Evolutionary conservation across 2,113 vertebrate genomes (phyloP).

Genomic region (Gobius niger): DNA sequence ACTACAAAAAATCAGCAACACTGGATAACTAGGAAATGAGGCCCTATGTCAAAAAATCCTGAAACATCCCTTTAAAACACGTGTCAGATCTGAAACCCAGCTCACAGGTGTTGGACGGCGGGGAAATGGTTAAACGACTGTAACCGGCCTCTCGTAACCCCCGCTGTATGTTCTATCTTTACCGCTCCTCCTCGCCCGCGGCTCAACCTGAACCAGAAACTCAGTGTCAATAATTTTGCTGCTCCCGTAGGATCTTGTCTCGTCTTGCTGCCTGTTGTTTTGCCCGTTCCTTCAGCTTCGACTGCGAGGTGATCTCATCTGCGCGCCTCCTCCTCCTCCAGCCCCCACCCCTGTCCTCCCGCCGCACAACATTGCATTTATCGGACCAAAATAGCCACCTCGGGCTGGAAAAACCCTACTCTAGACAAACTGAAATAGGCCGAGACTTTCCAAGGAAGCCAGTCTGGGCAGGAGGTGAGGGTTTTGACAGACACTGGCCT

Average conservation of each 20-base stretch:
- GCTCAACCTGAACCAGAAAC: constrained; percentile 30
- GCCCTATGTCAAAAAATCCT: too few species aligned
- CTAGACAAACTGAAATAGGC: constrained; percentile 69
- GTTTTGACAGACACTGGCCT: constrained; percentile 56
- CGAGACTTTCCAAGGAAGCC: constrained; percentile 68
- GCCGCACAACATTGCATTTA: constrained; percentile 76
- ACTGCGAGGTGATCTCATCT: constrained; percentile 73
- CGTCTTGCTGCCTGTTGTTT: constrained; percentile 74
- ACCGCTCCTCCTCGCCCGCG: constrained; percentile 48
- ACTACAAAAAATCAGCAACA: too few species aligned
- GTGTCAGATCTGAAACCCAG: too few species aligned
- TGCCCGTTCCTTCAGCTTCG: constrained; percentile 55
- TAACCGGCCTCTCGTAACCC: not conserved
- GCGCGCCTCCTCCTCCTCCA: constrained; percentile 55
- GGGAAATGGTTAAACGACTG: too few species aligned
- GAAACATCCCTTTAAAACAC: too few species aligned
- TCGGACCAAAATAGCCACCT: constrained; percentile 78
- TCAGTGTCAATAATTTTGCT: constrained; percentile 61
- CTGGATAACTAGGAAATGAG: too few species aligned
- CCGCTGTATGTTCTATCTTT: constrained; percentile 12
- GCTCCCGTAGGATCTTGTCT: constrained; percentile 62
- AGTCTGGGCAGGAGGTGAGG: constrained; percentile 58
- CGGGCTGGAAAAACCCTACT: constrained; percentile 75
- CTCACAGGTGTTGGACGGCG: too few species aligned
- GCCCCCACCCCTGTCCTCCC: constrained; percentile 51